Evolutionary conservation across 2,797 vertebrate species (phyloP).

Genomic region (Coluber constrictor): DNA sequence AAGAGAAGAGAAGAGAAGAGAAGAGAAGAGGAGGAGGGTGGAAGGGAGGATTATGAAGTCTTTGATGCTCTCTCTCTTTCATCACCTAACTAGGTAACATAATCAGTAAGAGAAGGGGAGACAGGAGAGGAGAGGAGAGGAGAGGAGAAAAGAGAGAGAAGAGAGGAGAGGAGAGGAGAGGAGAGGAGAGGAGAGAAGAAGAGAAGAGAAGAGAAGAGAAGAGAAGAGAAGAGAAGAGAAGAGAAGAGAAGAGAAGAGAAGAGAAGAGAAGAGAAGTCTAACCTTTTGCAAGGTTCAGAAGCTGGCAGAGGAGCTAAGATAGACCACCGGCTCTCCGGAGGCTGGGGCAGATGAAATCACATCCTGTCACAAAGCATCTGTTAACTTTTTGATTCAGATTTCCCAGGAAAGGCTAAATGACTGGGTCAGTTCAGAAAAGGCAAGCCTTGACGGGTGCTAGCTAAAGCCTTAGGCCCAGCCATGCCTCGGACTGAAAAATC

Average conservation of each 20-base stretch:
- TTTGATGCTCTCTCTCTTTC: no score
- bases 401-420: conserved; percentile 64
- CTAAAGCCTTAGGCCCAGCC: conserved; percentile 38
- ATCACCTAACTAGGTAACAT: no score
- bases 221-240: no score
- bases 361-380: conserved; percentile 74
- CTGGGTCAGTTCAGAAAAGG: conserved; percentile 53
- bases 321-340: background rate
- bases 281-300: accelerated
- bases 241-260: no score
- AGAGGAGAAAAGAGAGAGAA: no score
- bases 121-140: no score
- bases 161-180: accelerated
- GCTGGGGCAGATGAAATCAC: conserved; percentile 34
- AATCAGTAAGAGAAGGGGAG: no score
- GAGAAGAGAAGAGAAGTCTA: no score
- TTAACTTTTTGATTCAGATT: conserved; percentile 74
- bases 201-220: no score
- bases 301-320: background rate
- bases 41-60: no score
- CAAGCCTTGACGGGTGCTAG: conserved; percentile 41
- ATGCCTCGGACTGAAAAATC: conserved; percentile 47
- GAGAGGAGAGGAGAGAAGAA: accelerated
- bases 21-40: no score
- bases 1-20: no score